Conservation (phyloP, 2,888 invertebrate species). For the Salticus scenicus region DNA sequence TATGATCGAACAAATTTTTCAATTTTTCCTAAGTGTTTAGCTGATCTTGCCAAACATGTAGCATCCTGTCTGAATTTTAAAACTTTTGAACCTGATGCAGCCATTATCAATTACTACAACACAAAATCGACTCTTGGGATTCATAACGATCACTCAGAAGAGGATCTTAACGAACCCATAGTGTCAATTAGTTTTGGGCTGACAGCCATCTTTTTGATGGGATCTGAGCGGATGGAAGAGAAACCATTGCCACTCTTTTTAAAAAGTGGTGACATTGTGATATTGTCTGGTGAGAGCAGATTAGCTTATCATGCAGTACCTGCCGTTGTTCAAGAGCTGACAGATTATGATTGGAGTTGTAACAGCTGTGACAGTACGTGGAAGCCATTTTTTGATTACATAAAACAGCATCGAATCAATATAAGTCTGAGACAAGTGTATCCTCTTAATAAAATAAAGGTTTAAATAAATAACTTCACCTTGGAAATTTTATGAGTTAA, state of each 20-base stretch:
- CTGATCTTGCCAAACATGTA: constrained; percentile 34
- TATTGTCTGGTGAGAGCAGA: constrained; percentile 91
- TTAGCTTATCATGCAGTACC: constrained; percentile 96
- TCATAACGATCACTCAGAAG: constrained; percentile 96
- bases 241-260: constrained; percentile 81
- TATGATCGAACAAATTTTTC: constrained; percentile 72
- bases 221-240: constrained; percentile 83
- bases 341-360: constrained; percentile 77
- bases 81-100: constrained; percentile 82
- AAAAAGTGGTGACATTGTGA: constrained; percentile 90
- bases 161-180: constrained; percentile 88
- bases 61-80: constrained; percentile 47
- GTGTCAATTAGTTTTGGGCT: constrained; percentile 96
- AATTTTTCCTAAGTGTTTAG: constrained; percentile 72
- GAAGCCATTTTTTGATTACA: constrained; percentile 79
- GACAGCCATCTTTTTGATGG: constrained; percentile 93
- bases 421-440: constrained; percentile 93
- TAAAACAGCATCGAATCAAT: constrained; percentile 88
- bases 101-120: constrained; percentile 97
- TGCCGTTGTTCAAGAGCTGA: constrained; percentile 81
- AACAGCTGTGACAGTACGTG: constrained; percentile 74
- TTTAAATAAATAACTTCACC: too few species aligned
- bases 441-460: too few species aligned
- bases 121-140: constrained; percentile 93
- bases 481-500: too few species aligned